Conservation (phyloP, 2,888 invertebrate genomes). For the Heliconius aoede region DNA sequence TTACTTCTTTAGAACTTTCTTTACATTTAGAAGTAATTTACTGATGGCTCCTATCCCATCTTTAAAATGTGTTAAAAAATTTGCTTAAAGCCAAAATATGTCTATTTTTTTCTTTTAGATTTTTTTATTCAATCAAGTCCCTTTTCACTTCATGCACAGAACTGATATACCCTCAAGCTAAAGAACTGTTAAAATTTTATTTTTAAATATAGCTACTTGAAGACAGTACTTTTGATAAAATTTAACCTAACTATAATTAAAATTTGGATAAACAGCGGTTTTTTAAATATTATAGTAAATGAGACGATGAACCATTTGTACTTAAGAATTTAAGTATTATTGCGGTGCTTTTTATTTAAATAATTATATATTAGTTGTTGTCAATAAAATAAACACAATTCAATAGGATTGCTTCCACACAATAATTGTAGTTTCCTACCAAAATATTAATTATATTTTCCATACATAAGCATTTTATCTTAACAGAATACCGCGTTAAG, state of each 20-base stretch:
- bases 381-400: not conserved
- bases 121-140: no score
- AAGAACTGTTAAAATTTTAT: no score
- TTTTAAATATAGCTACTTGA: no score
- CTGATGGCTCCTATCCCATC: not conserved
- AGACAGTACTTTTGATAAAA: not conserved
- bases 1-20: no score
- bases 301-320: not conserved
- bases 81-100: no score
- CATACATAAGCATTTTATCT: not conserved
- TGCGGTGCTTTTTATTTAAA: constrained; percentile 5
- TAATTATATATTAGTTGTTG: not conserved
- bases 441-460: not conserved
- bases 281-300: not conserved
- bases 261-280: not conserved
- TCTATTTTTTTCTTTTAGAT: no score
- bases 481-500: not conserved
- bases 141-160: no score
- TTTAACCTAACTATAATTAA: not conserved
- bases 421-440: no score
- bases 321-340: not conserved
- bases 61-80: not conserved
- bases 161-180: no score
- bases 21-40: no score
- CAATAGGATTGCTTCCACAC: no score